A percentile compares a stretch with the other conserved stretches of the same genome.
Evolutionary conservation across 2,113 vertebrate species (phyloP).

Genomic region (Sardina pilchardus): DNA sequence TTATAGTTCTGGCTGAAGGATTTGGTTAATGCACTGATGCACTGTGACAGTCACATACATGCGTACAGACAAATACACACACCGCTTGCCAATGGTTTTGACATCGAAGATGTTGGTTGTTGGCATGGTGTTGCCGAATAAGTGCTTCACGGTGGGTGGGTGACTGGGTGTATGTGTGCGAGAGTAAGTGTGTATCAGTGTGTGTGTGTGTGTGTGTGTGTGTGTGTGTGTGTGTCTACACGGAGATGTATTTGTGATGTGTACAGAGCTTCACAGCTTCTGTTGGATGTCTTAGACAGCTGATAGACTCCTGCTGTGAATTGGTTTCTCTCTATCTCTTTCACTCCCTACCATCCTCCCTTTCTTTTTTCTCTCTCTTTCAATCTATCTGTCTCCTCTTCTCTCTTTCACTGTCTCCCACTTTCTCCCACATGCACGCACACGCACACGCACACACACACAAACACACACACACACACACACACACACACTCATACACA

Average conservation of each 20-base stretch:
- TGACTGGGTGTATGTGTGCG: not conserved
- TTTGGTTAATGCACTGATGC: not conserved
- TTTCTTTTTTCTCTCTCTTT: conserved; percentile 15
- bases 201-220: conserved; percentile 38
- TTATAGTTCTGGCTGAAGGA: not conserved
- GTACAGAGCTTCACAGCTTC: conserved; percentile 44
- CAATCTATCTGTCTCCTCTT: not conserved
- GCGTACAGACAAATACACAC: not conserved
- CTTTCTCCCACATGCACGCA: conserved; percentile 27
- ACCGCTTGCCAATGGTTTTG: not conserved
- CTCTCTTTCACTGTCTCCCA: conserved; percentile 3
- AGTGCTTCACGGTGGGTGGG: not conserved
- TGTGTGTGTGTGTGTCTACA: conserved; percentile 30
- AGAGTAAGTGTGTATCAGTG: not conserved
- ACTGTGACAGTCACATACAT: not conserved
- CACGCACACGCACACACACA: no score
- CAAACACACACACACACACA: no score
- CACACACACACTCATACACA: no score
- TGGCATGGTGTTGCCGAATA: not conserved
- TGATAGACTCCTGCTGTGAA: not conserved
- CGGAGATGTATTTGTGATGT: conserved; percentile 34
- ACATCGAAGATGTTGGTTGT: not conserved
- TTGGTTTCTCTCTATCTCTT: conserved; percentile 38
- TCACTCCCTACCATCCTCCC: conserved; percentile 41
- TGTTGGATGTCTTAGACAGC: not conserved